phyloP scores from a whole-genome alignment of 2,797 vertebrate species.

The Heterohyrax brucei region DNA sequence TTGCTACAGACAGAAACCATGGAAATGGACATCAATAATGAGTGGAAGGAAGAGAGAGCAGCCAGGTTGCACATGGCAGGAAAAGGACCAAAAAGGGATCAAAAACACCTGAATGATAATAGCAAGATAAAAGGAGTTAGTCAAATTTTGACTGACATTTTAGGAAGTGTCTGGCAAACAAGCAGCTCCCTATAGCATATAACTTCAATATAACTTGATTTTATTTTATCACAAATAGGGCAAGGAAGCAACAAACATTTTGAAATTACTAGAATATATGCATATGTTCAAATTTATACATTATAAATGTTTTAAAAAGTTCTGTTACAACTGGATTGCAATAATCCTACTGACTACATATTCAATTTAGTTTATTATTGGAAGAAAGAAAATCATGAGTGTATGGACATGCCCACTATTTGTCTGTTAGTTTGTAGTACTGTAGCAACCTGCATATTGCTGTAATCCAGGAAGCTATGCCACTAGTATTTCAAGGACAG shows the following conservation, averaged over 20 bases:
- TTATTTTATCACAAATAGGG: constrained; percentile 1
- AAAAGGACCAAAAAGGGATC: not conserved
- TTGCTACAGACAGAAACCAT: not conserved
- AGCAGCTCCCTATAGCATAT: not conserved
- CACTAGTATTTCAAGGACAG: too few relatives aligned
- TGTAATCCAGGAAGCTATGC: too few relatives aligned
- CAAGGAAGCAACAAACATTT: constrained; percentile 24
- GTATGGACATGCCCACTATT: not conserved
- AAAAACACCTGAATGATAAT: not conserved
- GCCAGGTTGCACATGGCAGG: not conserved
- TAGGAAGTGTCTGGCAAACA: not conserved
- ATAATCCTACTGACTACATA: constrained; percentile 27
- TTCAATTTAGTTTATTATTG: not conserved
- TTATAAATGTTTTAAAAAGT: constrained; percentile 13
- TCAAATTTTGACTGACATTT: not conserved
- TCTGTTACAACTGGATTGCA: not conserved
- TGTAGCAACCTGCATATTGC: too few relatives aligned
- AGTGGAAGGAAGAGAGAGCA: not conserved
- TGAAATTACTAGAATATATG: not conserved
- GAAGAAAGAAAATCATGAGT: not conserved
- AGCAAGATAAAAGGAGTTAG: not conserved
- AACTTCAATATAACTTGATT: constrained; percentile 51
- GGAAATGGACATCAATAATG: constrained; percentile 9
- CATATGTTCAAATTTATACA: not conserved
- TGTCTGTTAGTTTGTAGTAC: too few relatives aligned